Evolutionary conservation across 1,140 invertebrate genomes (phyloP).

Genomic region (Stenopsyche tienmushanensis): DNA sequence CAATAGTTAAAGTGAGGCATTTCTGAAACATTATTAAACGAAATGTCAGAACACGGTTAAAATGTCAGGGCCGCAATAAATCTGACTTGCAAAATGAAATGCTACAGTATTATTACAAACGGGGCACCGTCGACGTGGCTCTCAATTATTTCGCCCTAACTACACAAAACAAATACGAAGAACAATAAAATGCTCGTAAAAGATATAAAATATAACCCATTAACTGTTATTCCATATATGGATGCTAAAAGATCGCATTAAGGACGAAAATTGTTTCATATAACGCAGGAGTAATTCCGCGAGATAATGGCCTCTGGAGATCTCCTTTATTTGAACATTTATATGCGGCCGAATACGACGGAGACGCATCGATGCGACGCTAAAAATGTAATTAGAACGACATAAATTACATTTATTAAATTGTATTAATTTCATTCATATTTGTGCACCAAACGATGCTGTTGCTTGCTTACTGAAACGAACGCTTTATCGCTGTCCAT

Average conservation of each 20-base stretch:
- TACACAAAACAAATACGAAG: not conserved
- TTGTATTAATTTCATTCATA: too few species aligned
- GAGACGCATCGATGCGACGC: too few species aligned
- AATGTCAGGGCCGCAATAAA: slow-evolving; percentile 41
- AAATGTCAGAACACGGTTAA: slow-evolving; percentile 35
- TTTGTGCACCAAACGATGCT: too few species aligned
- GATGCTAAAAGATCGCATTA: not conserved
- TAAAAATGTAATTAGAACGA: too few species aligned
- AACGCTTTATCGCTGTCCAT: too few species aligned
- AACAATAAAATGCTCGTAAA: not conserved
- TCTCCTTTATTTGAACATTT: too few species aligned
- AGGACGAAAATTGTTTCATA: not conserved
- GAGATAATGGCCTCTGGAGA: too few species aligned
- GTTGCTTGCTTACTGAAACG: too few species aligned
- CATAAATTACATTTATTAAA: too few species aligned
- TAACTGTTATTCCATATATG: not conserved
- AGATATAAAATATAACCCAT: not conserved
- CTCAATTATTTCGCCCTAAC: not conserved
- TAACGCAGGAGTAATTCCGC: too few species aligned
- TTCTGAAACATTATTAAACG: slow-evolving; percentile 27
- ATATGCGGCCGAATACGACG: too few species aligned
- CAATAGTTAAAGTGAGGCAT: slow-evolving; percentile 21
- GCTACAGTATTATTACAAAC: slow-evolving; percentile 19
- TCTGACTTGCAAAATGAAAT: slow-evolving; percentile 32
- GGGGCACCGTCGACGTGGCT: not conserved